Evolutionary conservation across 37 sponge, comb jelly and placozoan species (phyloP).

Genomic region (Beroe forskalii): DNA sequence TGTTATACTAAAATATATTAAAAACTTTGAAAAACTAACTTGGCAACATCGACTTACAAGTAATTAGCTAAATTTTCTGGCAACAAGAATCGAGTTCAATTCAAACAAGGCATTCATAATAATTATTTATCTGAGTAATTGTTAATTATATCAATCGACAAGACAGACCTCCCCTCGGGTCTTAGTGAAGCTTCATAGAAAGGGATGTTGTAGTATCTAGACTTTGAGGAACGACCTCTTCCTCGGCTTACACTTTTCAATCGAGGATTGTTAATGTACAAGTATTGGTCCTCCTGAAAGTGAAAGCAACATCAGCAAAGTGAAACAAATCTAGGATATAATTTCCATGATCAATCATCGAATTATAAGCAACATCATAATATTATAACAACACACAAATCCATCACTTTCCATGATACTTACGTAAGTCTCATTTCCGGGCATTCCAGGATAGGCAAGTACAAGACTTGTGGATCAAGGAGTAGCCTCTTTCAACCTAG

Average conservation of each 20-base stretch:
- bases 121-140: no score
- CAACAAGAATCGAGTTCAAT: no score
- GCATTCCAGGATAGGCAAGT: constrained; percentile 62
- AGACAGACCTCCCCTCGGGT: constrained; percentile 25
- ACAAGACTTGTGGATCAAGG: neutral
- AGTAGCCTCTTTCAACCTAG: constrained; percentile 51
- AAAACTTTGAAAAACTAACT: neutral
- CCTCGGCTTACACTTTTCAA: constrained; percentile 22
- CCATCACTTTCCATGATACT: no score
- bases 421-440: constrained; percentile 65
- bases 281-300: constrained; percentile 52
- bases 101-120: no score
- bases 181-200: constrained; percentile 18
- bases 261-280: constrained; percentile 50
- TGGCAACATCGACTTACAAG: no score
- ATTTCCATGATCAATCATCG: no score
- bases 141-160: no score
- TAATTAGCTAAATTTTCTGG: no score
- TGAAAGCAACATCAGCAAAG: no score
- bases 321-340: no score
- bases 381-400: no score
- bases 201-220: constrained; percentile 37
- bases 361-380: no score
- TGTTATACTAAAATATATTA: neutral
- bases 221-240: constrained; percentile 19